Base-by-base conservation (phyloP, 2,797 vertebrate species). In the Myotis pilosus region DNA sequence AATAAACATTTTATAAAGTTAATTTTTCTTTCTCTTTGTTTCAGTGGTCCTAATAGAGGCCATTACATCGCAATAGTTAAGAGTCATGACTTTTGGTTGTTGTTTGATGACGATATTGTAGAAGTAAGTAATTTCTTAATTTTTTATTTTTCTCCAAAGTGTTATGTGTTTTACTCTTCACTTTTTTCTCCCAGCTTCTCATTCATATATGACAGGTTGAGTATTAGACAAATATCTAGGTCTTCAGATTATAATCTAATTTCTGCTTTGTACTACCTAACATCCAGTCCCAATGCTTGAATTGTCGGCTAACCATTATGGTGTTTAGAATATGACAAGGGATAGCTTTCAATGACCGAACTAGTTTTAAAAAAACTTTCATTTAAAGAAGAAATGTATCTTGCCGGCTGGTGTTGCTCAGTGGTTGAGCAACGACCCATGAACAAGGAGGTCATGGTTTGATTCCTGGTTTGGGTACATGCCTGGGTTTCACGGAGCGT, bases 41-140 rank as follows among this genome's bases (percentile, higher is more conserved):
- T 82, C 96, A 99, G 98, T 97, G 98, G 98, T 97, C 98, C 98
- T 89, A 99, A 99, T 96, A 98, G 98, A 98, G 98, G 98, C 97
- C 98, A 99, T 98, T 99, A 99, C 96, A 99, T 99, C 97, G 98
- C 98, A 98, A 99, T 99, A 98, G 98, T 99, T 96, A 99, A 99
- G 97, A 99, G 98, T 98, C 98, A 99, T 92, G 98, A 98, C 80
- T 99, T 99, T 96, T 99, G 98, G 98, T 98, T 99, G 96, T 98
- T 99, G 97, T 99, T 99, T 97, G 98, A 99, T 97, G 98, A 99
- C 92, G 98, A 99, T 97, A 98, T 99, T 95, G 98, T 99, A 97
- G 98, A 99, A 98, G 98, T 99, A 98, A 98, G 98, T 94, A 91
- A n/a, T 94, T 95, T 80, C 49, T 62, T 93, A 49, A 30, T 76